A percentile compares a stretch with the other conserved stretches of the same genome.
These are phyloP conservation scores for Gastracanthus pulcherrimus DNA, from an alignment of 2,888 invertebrate genomes.

Conservation along the genomic window DNA sequence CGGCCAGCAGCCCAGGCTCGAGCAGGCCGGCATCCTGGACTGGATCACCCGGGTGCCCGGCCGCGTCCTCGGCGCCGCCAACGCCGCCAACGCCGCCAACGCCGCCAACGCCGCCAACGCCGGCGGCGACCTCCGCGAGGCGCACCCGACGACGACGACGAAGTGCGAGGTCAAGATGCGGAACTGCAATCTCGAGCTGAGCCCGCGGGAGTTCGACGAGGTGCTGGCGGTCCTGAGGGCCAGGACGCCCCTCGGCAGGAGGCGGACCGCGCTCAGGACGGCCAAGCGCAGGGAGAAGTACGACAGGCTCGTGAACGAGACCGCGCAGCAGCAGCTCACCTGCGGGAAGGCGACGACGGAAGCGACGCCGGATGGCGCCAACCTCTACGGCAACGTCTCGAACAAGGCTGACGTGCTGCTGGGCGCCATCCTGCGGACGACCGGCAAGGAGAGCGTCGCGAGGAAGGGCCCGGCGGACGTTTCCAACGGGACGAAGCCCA, in stretches of 20 bases:
- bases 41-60: constrained; percentile 45
- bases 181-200: constrained; percentile 76
- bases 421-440: constrained; percentile 79
- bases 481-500: constrained; percentile 65
- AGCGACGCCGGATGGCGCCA: neutral
- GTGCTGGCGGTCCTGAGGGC: constrained; percentile 75
- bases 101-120: neutral
- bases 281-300: constrained; percentile 59
- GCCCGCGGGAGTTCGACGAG: constrained; percentile 76
- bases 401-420: constrained; percentile 80
- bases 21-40: constrained; percentile 33
- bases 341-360: too few relatives aligned
- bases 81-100: constrained; percentile 33
- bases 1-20: neutral
- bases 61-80: constrained; percentile 50
- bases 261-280: constrained; percentile 56
- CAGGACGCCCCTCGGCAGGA: constrained; percentile 69
- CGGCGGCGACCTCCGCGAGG: neutral
- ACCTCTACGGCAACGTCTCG: neutral
- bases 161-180: constrained; percentile 18
- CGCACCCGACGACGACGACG: neutral
- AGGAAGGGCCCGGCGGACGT: constrained; percentile 68
- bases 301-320: constrained; percentile 54
- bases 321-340: constrained; percentile 7
- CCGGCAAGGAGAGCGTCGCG: constrained; percentile 69